phyloP scores from a whole-genome alignment of 2,113 vertebrate genomes.

The Microcebus griseorufus region DNA sequence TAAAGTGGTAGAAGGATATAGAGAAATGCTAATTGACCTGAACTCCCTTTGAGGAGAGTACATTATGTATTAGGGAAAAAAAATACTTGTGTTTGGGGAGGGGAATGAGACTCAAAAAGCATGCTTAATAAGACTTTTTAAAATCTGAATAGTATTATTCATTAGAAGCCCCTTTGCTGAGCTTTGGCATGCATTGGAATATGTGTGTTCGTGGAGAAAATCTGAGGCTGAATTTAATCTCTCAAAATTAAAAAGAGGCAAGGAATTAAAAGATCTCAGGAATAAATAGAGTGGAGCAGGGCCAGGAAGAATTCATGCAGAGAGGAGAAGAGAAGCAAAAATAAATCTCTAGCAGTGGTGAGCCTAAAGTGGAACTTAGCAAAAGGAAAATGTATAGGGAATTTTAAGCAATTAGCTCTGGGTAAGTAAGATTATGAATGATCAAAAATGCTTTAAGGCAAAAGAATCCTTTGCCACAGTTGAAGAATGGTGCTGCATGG shows the following conservation, averaged over 20 bases:
- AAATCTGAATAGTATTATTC: background rate
- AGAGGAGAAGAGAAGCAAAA: background rate
- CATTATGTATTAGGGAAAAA: background rate
- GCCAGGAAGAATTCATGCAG: background rate
- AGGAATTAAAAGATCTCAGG: constrained; percentile 33
- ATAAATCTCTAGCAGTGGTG: background rate
- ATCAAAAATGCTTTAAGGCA: constrained; percentile 21
- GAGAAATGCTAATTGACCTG: background rate
- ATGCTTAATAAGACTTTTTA: background rate
- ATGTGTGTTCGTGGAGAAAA: background rate
- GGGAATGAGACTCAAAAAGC: background rate
- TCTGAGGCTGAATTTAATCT: background rate
- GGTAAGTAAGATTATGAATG: background rate
- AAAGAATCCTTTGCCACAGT: background rate
- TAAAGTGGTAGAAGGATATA: background rate
- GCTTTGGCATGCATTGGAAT: background rate
- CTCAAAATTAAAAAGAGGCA: constrained; percentile 26
- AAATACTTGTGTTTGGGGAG: background rate
- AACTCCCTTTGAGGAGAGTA: background rate
- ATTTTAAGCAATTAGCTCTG: constrained; percentile 32
- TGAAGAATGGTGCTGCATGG: background rate
- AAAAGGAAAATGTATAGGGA: background rate
- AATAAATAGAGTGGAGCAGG: background rate
- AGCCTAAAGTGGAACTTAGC: background rate
- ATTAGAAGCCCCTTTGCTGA: background rate